Conservation (phyloP, 2,888 invertebrate genomes). For the Hylaea fasciaria region DNA sequence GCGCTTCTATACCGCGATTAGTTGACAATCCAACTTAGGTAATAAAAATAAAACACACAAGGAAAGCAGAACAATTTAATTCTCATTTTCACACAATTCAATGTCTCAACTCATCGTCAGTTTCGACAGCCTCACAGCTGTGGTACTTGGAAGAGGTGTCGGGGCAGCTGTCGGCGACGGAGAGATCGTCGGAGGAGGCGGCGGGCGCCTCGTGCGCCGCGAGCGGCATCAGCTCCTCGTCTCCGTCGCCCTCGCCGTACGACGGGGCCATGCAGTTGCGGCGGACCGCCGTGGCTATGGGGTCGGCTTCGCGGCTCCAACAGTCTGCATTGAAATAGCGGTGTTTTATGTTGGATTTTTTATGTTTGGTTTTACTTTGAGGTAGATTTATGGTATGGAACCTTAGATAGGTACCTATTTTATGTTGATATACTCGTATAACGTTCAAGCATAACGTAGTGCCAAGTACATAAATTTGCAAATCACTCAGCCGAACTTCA, state of each 20-base stretch:
- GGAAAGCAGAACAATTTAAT: slow-evolving; percentile 14
- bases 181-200: slow-evolving; percentile 87
- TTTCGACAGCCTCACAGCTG: slow-evolving; percentile 90
- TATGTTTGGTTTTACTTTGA: too few relatives aligned
- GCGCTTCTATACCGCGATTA: too few relatives aligned
- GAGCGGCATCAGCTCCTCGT: slow-evolving; percentile 87
- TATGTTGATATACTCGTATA: too few relatives aligned
- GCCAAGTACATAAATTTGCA: too few relatives aligned
- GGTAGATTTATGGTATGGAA: too few relatives aligned
- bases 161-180: slow-evolving; percentile 88
- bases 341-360: too few relatives aligned
- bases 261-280: slow-evolving; percentile 58
- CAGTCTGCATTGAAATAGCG: slow-evolving; percentile 51
- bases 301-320: slow-evolving; percentile 68
- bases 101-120: slow-evolving; percentile 80
- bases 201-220: slow-evolving; percentile 85
- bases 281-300: slow-evolving; percentile 49
- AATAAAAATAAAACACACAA: not conserved
- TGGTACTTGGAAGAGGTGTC: slow-evolving; percentile 91
- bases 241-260: slow-evolving; percentile 64
- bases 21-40: not conserved
- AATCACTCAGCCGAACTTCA: too few relatives aligned
- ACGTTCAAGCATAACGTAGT: too few relatives aligned
- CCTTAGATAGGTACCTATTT: too few relatives aligned
- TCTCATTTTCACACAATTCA: slow-evolving; percentile 39